These are phyloP conservation scores for Dolichallabes microphthalmus DNA, from an alignment of 2,113 vertebrate genomes.

Conservation along the genomic window DNA sequence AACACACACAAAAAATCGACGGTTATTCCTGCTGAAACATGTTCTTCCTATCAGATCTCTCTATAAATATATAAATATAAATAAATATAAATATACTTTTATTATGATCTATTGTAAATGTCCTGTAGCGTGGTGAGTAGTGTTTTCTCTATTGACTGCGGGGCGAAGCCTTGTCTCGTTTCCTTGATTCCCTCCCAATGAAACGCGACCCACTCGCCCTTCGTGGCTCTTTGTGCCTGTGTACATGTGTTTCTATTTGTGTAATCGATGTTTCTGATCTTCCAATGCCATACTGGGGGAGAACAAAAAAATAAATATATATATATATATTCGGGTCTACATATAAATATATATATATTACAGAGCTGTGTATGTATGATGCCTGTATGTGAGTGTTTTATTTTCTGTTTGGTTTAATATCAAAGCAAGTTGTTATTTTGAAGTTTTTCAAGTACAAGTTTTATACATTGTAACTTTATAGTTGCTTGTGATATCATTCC, in stretches of 20 bases:
- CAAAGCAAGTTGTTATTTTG: constrained; percentile 63
- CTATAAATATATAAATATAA: constrained; percentile 39
- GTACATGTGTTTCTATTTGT: constrained; percentile 79
- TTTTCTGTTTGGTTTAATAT: constrained; percentile 66
- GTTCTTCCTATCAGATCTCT: constrained; percentile 78
- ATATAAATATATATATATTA: constrained; percentile 63
- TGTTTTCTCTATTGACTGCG: constrained; percentile 70
- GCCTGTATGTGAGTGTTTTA: constrained; percentile 72
- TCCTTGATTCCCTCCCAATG: constrained; percentile 90
- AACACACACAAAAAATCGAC: constrained; percentile 52
- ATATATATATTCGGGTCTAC: constrained; percentile 63
- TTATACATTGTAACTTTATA: constrained; percentile 82
- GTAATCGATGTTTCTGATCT: constrained; percentile 76
- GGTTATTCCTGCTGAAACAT: constrained; percentile 74
- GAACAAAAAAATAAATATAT: constrained; percentile 67
- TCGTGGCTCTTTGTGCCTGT: constrained; percentile 72
- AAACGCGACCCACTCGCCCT: constrained; percentile 76
- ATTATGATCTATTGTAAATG: constrained; percentile 79
- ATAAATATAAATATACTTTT: constrained; percentile 71
- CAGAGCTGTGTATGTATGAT: constrained; percentile 75
- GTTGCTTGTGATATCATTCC: constrained; percentile 80
- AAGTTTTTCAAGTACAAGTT: constrained; percentile 72
- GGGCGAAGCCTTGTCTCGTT: constrained; percentile 74
- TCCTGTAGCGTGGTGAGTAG: constrained; percentile 78
- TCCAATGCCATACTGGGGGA: constrained; percentile 71